Conservation (phyloP, 2,797 vertebrate species). For the Gouania willdenowi region DNA sequence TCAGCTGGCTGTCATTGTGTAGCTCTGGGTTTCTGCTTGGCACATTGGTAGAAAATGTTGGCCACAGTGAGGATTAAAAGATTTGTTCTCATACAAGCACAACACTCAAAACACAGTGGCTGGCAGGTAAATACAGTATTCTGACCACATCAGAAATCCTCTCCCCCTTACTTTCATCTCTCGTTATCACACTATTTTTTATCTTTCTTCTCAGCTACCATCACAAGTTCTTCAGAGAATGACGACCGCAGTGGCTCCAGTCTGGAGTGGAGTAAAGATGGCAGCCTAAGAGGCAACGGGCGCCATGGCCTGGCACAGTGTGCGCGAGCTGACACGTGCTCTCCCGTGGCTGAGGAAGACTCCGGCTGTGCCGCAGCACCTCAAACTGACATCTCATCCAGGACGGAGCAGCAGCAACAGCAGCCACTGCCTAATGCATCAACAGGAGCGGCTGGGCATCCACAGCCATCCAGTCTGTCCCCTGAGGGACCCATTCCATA, state of each 20-base stretch:
- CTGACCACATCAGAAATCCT: too few species aligned
- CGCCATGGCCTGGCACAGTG: slow-evolving; percentile 81
- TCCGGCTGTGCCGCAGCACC: slow-evolving; percentile 51
- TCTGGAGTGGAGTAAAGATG: slow-evolving; percentile 96
- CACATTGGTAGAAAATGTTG: slow-evolving; percentile 13
- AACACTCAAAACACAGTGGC: slow-evolving; percentile 42
- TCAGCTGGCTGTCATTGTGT: slow-evolving; percentile 32
- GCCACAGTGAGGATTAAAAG: slow-evolving; percentile 50
- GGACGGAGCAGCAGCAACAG: slow-evolving; percentile 54
- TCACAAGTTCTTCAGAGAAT: slow-evolving; percentile 98
- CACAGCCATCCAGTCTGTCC: slow-evolving; percentile 37
- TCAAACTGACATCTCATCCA: slow-evolving; percentile 61
- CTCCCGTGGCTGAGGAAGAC: slow-evolving; percentile 95
- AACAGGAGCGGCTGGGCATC: slow-evolving; percentile 46
- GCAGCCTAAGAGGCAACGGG: slow-evolving; percentile 82
- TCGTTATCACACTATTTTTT: slow-evolving; percentile 2
- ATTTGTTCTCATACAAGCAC: slow-evolving; percentile 50
- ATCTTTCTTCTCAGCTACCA: slow-evolving; percentile 82
- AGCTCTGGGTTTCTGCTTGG: slow-evolving; percentile 11
- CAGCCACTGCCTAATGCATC: slow-evolving; percentile 23
- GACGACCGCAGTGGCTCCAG: slow-evolving; percentile 97
- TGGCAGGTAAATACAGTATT: slow-evolving; percentile 32
- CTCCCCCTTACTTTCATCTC: not conserved
- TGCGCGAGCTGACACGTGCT: slow-evolving; percentile 88
- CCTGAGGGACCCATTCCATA: slow-evolving; percentile 85